phyloP scores from a whole-genome alignment of 2,888 invertebrate genomes.

The Metopia argyrocephala region DNA sequence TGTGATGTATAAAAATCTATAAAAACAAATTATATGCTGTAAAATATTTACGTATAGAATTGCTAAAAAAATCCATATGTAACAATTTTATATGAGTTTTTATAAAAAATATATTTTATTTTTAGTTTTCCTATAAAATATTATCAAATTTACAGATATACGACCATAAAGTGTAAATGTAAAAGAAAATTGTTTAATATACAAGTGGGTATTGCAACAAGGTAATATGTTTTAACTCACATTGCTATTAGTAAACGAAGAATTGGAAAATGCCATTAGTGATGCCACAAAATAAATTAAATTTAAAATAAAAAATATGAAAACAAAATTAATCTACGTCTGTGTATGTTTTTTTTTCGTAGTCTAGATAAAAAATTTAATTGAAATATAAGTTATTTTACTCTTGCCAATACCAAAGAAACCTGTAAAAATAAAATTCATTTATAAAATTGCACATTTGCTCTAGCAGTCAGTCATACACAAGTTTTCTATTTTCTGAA shows the following conservation, averaged over 20 bases:
- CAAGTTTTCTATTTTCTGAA: neutral
- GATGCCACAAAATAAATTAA: conserved; percentile 49
- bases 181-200: neutral
- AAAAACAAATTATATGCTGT: too few relatives aligned
- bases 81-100: too few relatives aligned
- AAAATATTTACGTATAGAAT: too few relatives aligned
- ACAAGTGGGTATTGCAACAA: neutral
- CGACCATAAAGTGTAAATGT: too few relatives aligned
- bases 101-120: too few relatives aligned
- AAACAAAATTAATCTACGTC: neutral
- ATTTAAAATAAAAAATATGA: conserved; percentile 31
- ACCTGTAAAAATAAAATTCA: conserved; percentile 15
- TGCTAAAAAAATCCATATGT: too few relatives aligned
- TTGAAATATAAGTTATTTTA: conserved; percentile 62
- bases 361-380: conserved; percentile 59
- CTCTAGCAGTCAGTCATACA: neutral
- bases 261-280: conserved; percentile 50
- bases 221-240: conserved; percentile 12
- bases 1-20: too few relatives aligned
- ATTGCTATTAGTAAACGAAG: conserved; percentile 15
- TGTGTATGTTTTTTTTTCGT: too few relatives aligned
- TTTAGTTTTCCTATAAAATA: too few relatives aligned
- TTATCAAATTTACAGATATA: too few relatives aligned
- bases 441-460: neutral
- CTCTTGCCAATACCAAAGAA: conserved; percentile 46